These are phyloP conservation scores for Nemotelus nigrinus DNA, from an alignment of 2,888 invertebrate genomes.

Conservation along the genomic window DNA sequence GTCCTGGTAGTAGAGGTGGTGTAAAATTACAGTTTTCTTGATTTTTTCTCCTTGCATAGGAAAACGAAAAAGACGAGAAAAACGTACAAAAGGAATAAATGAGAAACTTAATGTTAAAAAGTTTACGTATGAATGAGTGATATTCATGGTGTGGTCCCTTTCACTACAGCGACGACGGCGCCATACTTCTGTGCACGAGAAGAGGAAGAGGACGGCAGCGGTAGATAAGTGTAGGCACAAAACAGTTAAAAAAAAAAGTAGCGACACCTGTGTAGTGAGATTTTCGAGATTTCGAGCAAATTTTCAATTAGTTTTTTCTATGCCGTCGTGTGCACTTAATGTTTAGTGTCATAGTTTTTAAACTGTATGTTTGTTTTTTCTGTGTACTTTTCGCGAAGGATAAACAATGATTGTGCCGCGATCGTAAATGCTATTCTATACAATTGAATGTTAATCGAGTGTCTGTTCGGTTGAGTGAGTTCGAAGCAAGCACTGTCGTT, in stretches of 20 bases:
- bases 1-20: constrained; percentile 34
- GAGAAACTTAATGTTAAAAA: constrained; percentile 42
- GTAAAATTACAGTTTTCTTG: constrained; percentile 30
- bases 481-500: not conserved
- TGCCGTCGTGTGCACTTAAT: constrained; percentile 27
- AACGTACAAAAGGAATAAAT: constrained; percentile 33
- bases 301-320: constrained; percentile 42
- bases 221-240: not conserved
- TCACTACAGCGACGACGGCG: constrained; percentile 7
- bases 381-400: constrained; percentile 14
- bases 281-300: constrained; percentile 33
- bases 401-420: not conserved
- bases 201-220: no score
- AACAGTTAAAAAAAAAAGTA: not conserved
- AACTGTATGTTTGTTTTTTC: constrained; percentile 22
- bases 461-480: not conserved
- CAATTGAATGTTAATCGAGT: not conserved
- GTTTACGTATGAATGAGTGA: constrained; percentile 41
- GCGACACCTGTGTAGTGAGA: constrained; percentile 30
- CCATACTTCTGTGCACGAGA: not conserved
- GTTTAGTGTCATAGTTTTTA: constrained; percentile 24
- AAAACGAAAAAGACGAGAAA: constrained; percentile 16
- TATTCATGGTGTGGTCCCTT: constrained; percentile 20
- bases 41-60: constrained; percentile 33
- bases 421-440: no score